Evolutionary conservation across 2,797 vertebrate genomes (phyloP), one percentile per base, ranked within the genome.

Genomic region (Liparis tanakae): DNA sequence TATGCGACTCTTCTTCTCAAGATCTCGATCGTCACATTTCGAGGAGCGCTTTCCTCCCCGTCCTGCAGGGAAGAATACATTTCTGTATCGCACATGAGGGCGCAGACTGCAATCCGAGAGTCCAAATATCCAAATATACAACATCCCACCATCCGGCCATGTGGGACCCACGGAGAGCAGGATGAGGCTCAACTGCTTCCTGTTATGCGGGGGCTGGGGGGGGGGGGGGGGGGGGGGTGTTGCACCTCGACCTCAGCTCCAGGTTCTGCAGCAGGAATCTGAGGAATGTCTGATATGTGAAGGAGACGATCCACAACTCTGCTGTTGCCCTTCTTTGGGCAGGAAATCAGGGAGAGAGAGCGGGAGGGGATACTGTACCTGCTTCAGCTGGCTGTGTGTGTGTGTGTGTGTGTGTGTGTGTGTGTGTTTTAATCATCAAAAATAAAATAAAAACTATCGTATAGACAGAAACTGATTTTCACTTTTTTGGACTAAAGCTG

Each of bases 281-380:
- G 64, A 85, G 82, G 93, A 94, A 93, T 94, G 93, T 91, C 81
- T 88, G 83, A 87, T 87, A 88, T 90, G 89, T 88, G 82, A 88
- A 78, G 76, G 80, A 88, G 85, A 81, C 81, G 30, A 85, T 88
- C 81, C 78, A 2, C 53, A 86, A 74, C 75, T 58, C 76, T 66
- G 46, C 66, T n/a, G 48, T 80, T 92, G 72, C 67, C 91, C 93
- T 92, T 94, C 84, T 92, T 91, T 93, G 92, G 90, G 84, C 84
- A 93, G 90, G 85, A 92, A 80, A 85, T 80, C 81, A 83, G 57
- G 53, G 61, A 78, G 61, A 25, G 36, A 79, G 69, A 70, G 33
- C 61, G 30, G n/a, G 10, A 79, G 50, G 50, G 17, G 59, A 70
- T 58, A 80, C 67, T 73, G 48, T 85, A 85, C 80, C 87, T 88